These are phyloP conservation scores for Podarcis muralis DNA, from an alignment of 2,113 vertebrate genomes.

Conservation along the genomic window DNA sequence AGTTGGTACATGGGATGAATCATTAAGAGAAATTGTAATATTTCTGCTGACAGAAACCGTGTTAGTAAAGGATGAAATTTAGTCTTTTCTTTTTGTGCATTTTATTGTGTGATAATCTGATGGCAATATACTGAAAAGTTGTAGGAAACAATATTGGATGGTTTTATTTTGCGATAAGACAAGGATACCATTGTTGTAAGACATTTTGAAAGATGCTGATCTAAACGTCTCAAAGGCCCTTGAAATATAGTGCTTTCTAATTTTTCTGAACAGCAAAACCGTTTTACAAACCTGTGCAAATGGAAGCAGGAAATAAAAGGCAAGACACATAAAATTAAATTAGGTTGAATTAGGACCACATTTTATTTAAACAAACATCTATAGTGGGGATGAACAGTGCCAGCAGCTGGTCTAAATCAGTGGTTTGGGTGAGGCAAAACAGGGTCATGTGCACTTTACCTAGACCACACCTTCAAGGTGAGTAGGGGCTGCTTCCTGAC, in stretches of 20 bases:
- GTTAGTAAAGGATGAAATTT: slow-evolving; percentile 45
- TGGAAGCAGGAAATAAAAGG: too few species aligned
- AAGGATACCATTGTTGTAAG: slow-evolving; percentile 54
- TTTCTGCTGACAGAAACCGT: slow-evolving; percentile 60
- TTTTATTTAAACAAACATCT: too few species aligned
- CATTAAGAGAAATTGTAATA: slow-evolving; percentile 62
- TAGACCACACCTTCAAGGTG: too few species aligned
- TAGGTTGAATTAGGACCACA: too few species aligned
- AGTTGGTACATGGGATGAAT: slow-evolving; percentile 50
- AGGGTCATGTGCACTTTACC: too few species aligned
- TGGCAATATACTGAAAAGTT: slow-evolving; percentile 53
- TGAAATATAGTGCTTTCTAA: not conserved
- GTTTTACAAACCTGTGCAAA: not conserved
- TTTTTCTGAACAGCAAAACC: slow-evolving; percentile 23
- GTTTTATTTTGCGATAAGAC: slow-evolving; percentile 46
- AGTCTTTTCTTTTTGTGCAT: slow-evolving; percentile 38
- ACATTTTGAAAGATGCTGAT: slow-evolving; percentile 31
- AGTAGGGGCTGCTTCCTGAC: too few species aligned
- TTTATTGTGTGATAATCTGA: slow-evolving; percentile 54
- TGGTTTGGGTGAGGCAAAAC: too few species aligned
- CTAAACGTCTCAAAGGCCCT: not conserved
- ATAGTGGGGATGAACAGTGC: too few species aligned
- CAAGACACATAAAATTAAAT: too few species aligned
- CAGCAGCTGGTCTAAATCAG: too few species aligned
- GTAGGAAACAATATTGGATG: slow-evolving; percentile 36